Conservation (phyloP, 2,888 invertebrate species). For the Caenorhabditis doughertyi region DNA sequence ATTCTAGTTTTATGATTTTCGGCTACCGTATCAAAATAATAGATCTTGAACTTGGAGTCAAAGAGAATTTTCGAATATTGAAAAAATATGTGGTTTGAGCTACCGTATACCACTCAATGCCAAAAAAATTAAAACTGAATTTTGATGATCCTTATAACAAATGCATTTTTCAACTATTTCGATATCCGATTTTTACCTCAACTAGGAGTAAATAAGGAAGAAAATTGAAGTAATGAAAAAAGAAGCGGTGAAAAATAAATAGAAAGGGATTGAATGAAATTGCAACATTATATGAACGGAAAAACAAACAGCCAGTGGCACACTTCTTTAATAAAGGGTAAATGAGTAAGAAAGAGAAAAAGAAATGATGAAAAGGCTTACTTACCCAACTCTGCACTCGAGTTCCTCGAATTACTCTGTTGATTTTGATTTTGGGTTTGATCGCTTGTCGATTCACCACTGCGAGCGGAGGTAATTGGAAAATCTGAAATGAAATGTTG, state of each 20-base stretch:
- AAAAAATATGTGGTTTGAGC: too few relatives aligned
- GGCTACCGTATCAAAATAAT: too few relatives aligned
- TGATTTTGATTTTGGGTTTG: conserved; percentile 25
- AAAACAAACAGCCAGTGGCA: conserved; percentile 54
- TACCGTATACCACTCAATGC: too few relatives aligned
- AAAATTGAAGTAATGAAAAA: conserved; percentile 19
- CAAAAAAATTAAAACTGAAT: too few relatives aligned
- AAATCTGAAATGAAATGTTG: conserved; percentile 52
- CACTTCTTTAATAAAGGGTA: conserved; percentile 16
- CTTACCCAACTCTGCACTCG: conserved; percentile 37
- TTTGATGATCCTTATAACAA: too few relatives aligned
- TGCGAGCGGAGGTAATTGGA: conserved; percentile 47
- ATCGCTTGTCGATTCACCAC: conserved; percentile 17
- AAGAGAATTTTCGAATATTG: too few relatives aligned
- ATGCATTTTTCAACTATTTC: background rate
- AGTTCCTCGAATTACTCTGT: conserved; percentile 35
- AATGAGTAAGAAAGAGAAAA: conserved; percentile 18
- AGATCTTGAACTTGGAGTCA: too few relatives aligned
- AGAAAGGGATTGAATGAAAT: conserved; percentile 39
- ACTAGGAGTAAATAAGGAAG: background rate
- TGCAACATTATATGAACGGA: conserved; percentile 61
- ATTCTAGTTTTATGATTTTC: background rate
- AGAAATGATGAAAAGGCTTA: conserved; percentile 10
- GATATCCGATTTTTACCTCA: too few relatives aligned
- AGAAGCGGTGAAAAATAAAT: conserved; percentile 23